Percentiles rank a stretch among this genome's conserved stretches.
phyloP scores from a whole-genome alignment of 2,113 vertebrate genomes.

The Todiramphus chloris region DNA sequence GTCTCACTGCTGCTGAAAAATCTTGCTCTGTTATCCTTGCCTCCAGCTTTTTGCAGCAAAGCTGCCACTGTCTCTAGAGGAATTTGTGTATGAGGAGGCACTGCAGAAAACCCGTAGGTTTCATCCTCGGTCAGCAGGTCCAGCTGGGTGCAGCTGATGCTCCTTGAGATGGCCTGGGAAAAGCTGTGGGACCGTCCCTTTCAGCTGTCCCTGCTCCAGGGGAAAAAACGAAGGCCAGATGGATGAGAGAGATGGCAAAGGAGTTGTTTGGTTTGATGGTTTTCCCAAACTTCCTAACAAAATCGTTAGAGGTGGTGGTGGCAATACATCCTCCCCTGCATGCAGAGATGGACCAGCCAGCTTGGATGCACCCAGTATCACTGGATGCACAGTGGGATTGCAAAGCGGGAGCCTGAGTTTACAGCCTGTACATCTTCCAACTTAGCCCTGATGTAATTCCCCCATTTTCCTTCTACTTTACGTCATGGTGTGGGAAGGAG shows the following conservation, averaged over 20 bases:
- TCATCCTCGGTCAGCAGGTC: not conserved
- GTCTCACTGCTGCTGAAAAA: not conserved
- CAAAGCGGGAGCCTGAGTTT: not conserved
- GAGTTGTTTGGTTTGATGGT: not conserved
- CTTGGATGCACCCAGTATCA: fast-evolving
- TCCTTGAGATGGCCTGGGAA: not conserved
- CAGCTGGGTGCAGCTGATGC: not conserved
- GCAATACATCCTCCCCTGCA: not conserved
- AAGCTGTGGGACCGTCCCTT: not conserved
- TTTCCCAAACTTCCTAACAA: not conserved
- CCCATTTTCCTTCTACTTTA: not conserved
- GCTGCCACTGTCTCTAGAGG: not conserved
- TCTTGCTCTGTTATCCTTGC: not conserved
- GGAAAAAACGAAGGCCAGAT: not conserved
- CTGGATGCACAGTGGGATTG: not conserved
- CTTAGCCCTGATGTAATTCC: not conserved
- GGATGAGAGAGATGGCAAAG: not conserved
- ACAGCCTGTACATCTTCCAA: not conserved
- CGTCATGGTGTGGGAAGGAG: fast-evolving
- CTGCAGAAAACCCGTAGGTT: not conserved
- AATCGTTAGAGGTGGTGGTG: not conserved
- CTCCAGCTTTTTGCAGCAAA: not conserved
- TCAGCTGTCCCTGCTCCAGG: not conserved
- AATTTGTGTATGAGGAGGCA: not conserved
- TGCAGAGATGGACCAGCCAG: not conserved